These are phyloP conservation scores for Griposia aprilina DNA, from an alignment of 2,888 invertebrate species.

Conservation along the genomic window DNA sequence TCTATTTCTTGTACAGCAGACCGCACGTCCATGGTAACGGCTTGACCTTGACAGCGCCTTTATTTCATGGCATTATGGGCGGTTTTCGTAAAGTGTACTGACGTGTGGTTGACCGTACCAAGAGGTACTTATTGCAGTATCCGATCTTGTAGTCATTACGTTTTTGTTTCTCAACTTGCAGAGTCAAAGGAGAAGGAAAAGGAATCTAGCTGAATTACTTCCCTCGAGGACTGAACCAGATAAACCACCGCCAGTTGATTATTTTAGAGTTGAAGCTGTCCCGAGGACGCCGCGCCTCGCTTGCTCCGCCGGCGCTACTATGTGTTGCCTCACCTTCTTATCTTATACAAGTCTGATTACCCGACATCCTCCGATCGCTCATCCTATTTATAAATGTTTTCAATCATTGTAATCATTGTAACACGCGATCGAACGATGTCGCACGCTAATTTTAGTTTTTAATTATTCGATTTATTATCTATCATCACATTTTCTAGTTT, in stretches of 20 bases:
- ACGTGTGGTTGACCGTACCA: neutral
- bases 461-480: constrained; percentile 72
- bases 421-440: constrained; percentile 77
- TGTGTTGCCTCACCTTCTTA: constrained; percentile 86
- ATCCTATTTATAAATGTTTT: constrained; percentile 66
- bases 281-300: constrained; percentile 69
- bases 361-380: constrained; percentile 79
- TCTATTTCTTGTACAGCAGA: neutral
- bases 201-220: constrained; percentile 92
- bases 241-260: constrained; percentile 90
- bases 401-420: constrained; percentile 58
- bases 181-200: constrained; percentile 93
- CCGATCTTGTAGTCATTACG: constrained; percentile 12
- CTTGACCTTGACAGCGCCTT: neutral
- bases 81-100: neutral
- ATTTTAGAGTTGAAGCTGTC: constrained; percentile 86
- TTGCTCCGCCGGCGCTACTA: constrained; percentile 70
- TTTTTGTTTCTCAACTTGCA: constrained; percentile 79
- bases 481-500: constrained; percentile 78
- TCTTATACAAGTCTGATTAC: constrained; percentile 79
- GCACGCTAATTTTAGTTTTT: constrained; percentile 80
- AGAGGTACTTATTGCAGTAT: too few relatives aligned
- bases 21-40: neutral
- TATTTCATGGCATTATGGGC: neutral
- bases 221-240: constrained; percentile 85